Conservation (phyloP, 2,113 vertebrate species). For the Rhinogobius similis region DNA sequence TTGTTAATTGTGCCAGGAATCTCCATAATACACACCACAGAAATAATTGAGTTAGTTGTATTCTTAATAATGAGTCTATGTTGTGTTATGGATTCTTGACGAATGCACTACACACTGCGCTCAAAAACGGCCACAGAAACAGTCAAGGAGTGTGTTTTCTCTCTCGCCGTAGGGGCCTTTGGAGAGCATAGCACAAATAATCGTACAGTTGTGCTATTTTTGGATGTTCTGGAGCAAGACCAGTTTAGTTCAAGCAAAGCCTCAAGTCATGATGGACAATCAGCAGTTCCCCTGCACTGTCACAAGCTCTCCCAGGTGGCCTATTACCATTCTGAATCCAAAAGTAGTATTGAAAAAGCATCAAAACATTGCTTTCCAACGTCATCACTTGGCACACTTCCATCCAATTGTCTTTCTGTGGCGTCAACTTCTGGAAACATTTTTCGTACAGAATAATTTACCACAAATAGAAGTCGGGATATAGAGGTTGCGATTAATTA, state of each 20-base stretch:
- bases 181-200: slow-evolving; percentile 40
- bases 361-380: slow-evolving; percentile 41
- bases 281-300: slow-evolving; percentile 16
- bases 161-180: slow-evolving; percentile 19
- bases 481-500: too few relatives aligned
- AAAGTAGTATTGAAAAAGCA: slow-evolving; percentile 40
- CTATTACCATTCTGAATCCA: slow-evolving; percentile 37
- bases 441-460: slow-evolving; percentile 13
- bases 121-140: slow-evolving; percentile 32
- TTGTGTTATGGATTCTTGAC: slow-evolving; percentile 61
- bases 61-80: slow-evolving; percentile 47
- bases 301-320: slow-evolving; percentile 32
- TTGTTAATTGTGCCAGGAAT: slow-evolving; percentile 66
- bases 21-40: slow-evolving; percentile 41
- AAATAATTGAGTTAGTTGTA: slow-evolving; percentile 48
- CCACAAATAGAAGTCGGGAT: neutral
- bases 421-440: slow-evolving; percentile 11
- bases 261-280: slow-evolving; percentile 41
- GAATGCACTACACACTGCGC: slow-evolving; percentile 35
- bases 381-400: slow-evolving; percentile 18
- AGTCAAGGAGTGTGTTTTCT: slow-evolving; percentile 45
- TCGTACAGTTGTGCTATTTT: slow-evolving; percentile 29
- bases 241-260: slow-evolving; percentile 29
- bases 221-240: slow-evolving; percentile 29
- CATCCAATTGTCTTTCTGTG: slow-evolving; percentile 35